Evolutionary conservation across 2,888 invertebrate species (phyloP), one percentile per base, ranked within the genome.

Genomic region (Norana najaformis): DNA sequence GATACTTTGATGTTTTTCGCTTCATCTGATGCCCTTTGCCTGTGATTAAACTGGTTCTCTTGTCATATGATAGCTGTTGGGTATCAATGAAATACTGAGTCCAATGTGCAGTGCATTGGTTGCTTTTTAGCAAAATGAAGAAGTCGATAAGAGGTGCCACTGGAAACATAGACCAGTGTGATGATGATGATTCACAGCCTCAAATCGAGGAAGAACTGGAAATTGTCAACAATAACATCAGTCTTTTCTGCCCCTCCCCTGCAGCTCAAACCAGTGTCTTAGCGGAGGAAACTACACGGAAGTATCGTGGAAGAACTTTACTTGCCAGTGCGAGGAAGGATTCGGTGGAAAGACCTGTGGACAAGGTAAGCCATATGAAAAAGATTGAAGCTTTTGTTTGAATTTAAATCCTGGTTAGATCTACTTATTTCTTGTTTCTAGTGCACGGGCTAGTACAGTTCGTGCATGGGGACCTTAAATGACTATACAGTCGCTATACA

Each of bases 181-280:
- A 13, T 36, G 23, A n/a, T n/a, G n/a, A 85, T 16, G 85, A 35
- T 37, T 36, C 85, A 23, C 85, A 85, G 85, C 85, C 85, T 85
- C 18, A 85, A 8, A 85, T 85, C 16, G 85, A 36, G 0, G 18
- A 85, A 85, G 85, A 85, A 20, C 36, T 85, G 36, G 36, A 85
- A 23, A 85, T 0, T 16, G 85, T 85, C 85, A 85, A 85, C 1
- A 0, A 1, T 8, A 85, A 85, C 85, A 85, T 88, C 39, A 88
- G 47, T 39, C 0, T 4, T 20, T 23, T 47, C 34, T 88, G 88
- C 88, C 88, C 39, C 3, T 88, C 88, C 88, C 88, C 18, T 88
- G 88, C 88, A 39, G 20, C 34, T 88, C 88, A 18, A 88, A 34
- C 37, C 88, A 38, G n/a, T 88, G 88, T 88, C 88, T 2, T 20